A percentile compares a stretch with the other conserved stretches of the same genome.
phyloP scores from a whole-genome alignment of 1,140 invertebrate genomes.

The Galleria mellonella region DNA sequence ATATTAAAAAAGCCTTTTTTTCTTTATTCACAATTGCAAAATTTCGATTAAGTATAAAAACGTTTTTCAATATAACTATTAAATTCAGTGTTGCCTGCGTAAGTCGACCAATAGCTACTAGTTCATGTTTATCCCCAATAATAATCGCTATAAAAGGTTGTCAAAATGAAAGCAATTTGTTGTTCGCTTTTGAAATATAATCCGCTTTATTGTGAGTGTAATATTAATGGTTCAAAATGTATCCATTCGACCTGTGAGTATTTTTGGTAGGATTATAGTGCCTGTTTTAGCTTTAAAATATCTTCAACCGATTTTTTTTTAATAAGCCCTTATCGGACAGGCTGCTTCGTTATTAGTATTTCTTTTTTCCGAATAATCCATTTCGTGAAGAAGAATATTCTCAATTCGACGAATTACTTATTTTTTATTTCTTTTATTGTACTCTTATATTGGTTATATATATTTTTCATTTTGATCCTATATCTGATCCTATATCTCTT shows the following conservation, averaged over 20 bases:
- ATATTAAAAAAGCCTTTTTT: neutral
- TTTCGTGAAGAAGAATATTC: no score
- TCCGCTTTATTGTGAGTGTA: constrained; percentile 54
- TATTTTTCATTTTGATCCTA: no score
- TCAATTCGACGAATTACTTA: no score
- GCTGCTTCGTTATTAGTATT: no score
- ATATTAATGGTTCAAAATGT: constrained; percentile 22
- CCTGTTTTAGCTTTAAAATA: no score
- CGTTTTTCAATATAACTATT: neutral
- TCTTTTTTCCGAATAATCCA: no score
- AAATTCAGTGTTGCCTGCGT: constrained; percentile 25
- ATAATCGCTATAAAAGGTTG: constrained; percentile 37
- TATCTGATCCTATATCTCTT: no score
- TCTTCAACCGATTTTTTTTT: no score
- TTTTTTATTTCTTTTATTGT: neutral
- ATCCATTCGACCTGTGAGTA: constrained; percentile 33
- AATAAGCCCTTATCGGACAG: no score
- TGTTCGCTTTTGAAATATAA: constrained; percentile 45
- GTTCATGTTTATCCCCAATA: constrained; percentile 16
- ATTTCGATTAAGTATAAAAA: neutral
- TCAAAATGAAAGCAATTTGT: constrained; percentile 46
- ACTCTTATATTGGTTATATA: no score
- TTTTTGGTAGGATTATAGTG: constrained; percentile 11
- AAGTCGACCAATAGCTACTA: constrained; percentile 29
- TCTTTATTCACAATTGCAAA: neutral